phyloP scores from a whole-genome alignment of 2,888 invertebrate species.

The Leuctra nigra region DNA sequence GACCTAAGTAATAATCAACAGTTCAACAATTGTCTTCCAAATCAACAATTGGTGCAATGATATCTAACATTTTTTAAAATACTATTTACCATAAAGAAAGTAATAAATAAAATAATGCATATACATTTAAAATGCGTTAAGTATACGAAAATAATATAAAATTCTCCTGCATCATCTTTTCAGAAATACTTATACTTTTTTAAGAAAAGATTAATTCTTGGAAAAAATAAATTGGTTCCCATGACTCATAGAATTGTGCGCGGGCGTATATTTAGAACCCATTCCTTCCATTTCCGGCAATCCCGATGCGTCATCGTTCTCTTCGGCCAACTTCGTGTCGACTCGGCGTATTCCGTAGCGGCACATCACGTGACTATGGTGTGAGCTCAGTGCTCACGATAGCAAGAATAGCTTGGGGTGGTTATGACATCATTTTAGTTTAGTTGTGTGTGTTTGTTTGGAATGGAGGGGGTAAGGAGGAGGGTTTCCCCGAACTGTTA shows the following conservation, averaged over 20 bases:
- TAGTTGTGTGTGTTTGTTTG: background rate
- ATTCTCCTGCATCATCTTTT: too few species aligned
- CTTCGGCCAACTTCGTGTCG: slow-evolving; percentile 20
- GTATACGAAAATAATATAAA: too few species aligned
- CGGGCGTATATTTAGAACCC: background rate
- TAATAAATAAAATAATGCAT: too few species aligned
- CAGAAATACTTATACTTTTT: too few species aligned
- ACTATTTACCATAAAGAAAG: too few species aligned
- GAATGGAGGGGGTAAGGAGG: slow-evolving; percentile 6
- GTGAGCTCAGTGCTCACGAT: slow-evolving; percentile 28
- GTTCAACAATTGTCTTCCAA: too few species aligned
- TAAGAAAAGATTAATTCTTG: too few species aligned
- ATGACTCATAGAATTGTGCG: background rate
- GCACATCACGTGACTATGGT: slow-evolving; percentile 23
- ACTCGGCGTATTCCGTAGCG: slow-evolving; percentile 20
- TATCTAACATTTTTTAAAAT: too few species aligned
- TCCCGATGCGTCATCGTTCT: slow-evolving; percentile 22
- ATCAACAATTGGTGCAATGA: too few species aligned
- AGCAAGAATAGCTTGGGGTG: slow-evolving; percentile 20
- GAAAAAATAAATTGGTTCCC: background rate
- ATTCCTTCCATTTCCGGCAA: slow-evolving; percentile 23
- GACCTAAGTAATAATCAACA: too few species aligned
- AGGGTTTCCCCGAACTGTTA: slow-evolving; percentile 21
- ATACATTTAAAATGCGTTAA: too few species aligned
- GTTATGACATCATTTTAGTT: slow-evolving; percentile 27